These are phyloP conservation scores for Argya squamiceps DNA, from an alignment of 2,797 vertebrate genomes.

Conservation along the genomic window DNA sequence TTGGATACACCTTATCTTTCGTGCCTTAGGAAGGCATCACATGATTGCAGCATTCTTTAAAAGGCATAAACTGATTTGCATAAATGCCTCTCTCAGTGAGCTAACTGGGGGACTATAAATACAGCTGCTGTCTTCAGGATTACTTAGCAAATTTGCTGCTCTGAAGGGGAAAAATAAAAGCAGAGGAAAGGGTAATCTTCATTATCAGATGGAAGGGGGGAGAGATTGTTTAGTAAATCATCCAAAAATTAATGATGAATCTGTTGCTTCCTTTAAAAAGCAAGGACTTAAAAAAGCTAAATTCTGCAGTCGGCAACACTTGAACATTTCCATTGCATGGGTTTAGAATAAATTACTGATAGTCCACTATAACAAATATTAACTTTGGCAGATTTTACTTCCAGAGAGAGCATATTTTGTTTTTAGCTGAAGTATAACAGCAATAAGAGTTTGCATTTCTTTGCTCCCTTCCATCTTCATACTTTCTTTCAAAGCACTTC, in stretches of 20 bases:
- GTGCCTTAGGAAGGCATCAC: not conserved
- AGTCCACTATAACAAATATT: not conserved
- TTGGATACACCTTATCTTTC: not conserved
- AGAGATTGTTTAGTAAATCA: not conserved
- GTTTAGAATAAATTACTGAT: not conserved
- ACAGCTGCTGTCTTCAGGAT: not conserved
- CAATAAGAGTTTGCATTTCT: not conserved
- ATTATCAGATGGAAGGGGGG: not conserved
- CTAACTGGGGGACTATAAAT: constrained; percentile 19
- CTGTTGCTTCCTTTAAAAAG: not conserved
- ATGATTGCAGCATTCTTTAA: constrained; percentile 19
- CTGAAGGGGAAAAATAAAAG: not conserved
- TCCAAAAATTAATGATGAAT: not conserved
- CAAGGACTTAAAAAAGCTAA: not conserved
- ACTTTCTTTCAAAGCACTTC: not conserved
- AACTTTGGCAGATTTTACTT: not conserved
- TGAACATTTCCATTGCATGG: not conserved
- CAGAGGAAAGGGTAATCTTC: not conserved
- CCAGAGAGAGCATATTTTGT: not conserved
- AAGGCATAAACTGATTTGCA: constrained; percentile 34
- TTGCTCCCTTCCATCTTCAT: not conserved
- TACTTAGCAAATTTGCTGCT: constrained; percentile 28
- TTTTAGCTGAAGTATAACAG: not conserved
- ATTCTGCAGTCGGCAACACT: not conserved
- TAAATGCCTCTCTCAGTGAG: not conserved